Percentiles rank a stretch among this genome's conserved stretches.
Conservation (phyloP, 2,888 invertebrate species). For the Heliconius cydno region DNA sequence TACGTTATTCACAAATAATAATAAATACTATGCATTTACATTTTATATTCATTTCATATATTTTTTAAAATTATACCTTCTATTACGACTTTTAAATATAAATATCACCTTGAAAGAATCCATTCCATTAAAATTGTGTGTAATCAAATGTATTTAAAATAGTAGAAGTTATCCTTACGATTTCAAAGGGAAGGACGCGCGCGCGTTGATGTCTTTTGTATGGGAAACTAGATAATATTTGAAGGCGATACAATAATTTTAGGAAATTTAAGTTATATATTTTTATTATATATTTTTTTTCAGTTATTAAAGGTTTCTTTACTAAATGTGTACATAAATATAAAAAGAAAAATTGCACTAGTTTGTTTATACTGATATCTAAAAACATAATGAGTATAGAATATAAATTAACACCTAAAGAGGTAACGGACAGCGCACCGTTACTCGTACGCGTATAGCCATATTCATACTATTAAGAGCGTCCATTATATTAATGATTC, state of each 20-base stretch:
- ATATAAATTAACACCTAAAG: constrained; percentile 46
- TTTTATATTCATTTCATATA: no score
- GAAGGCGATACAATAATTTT: background rate
- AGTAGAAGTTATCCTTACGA: background rate
- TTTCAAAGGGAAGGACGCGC: background rate
- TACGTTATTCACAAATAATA: no score
- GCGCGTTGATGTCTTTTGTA: constrained; percentile 32
- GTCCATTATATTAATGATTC: constrained; percentile 21
- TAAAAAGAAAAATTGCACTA: background rate
- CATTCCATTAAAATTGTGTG: no score
- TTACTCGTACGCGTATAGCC: constrained; percentile 36
- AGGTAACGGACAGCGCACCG: constrained; percentile 45
- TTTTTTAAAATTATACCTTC: no score
- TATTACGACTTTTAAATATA: no score
- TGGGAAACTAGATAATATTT: background rate
- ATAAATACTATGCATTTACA: no score
- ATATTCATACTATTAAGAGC: constrained; percentile 20
- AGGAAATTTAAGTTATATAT: background rate
- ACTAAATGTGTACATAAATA: background rate
- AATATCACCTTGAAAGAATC: no score
- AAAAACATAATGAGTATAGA: constrained; percentile 11
- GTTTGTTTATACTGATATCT: background rate
- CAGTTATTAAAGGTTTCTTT: background rate
- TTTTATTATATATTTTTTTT: no score
- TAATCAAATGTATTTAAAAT: background rate